Conservation (phyloP, 2,113 vertebrate genomes). For the Condylura cristata region DNA sequence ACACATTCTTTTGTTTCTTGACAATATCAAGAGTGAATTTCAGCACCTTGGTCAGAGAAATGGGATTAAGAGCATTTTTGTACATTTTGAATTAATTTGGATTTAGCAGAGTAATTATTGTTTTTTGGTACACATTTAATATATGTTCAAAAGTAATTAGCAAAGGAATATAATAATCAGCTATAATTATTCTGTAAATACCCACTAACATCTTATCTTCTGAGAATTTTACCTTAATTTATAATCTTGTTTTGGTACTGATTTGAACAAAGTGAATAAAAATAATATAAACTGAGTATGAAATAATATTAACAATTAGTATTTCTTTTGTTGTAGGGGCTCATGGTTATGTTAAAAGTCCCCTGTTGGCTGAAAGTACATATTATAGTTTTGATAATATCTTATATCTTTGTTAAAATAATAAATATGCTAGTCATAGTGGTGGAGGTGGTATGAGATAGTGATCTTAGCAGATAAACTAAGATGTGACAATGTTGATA, state of each 20-base stretch:
- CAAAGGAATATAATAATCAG: not conserved
- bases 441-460: too few relatives aligned
- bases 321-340: not conserved
- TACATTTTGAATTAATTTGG: not conserved
- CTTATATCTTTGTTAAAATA: not conserved
- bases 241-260: not conserved
- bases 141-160: not conserved
- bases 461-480: too few relatives aligned
- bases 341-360: not conserved
- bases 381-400: too few relatives aligned
- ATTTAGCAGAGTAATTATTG: not conserved
- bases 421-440: not conserved
- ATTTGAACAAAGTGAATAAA: not conserved
- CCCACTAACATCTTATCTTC: not conserved
- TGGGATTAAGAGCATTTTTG: not conserved
- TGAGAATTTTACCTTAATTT: not conserved
- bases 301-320: not conserved
- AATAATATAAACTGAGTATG: not conserved
- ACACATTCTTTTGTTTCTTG: not conserved
- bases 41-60: slow-evolving; percentile 83
- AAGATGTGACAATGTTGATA: too few relatives aligned
- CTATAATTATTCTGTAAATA: not conserved
- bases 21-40: slow-evolving; percentile 29
- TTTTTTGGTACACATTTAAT: not conserved
- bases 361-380: too few relatives aligned